Base-by-base conservation (phyloP, 1,140 invertebrate genomes). In the Drosophila lini region DNA sequence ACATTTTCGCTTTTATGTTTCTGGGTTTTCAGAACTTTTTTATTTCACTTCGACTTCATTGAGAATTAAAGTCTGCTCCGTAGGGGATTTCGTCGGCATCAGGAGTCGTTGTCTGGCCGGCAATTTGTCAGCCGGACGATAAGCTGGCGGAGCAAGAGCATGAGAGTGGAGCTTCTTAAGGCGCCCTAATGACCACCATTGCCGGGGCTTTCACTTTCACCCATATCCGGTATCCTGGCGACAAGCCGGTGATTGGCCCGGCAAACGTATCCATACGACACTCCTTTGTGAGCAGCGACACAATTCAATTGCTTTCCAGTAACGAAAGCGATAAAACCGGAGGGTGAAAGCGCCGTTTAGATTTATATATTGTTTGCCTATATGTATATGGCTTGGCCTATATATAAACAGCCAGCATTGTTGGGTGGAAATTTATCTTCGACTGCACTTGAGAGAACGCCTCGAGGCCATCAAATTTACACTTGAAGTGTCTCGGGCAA, bases 391-490 rank as follows among this genome's bases (percentile, higher is more conserved):
- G 68, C 68, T 32, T 71, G 65, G 68, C 68, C 68, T 81, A 70
- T 50, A 65, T 62, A 52, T 59, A 48, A 41, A 44, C 16, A n/a
- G 31, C 48, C 28, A 9, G 32, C 53, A 74, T 69, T 74, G 53
- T 63, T 74, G 78, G 69, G 60, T 74, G 61, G 41, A 74, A 75
- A 86, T 85, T 88, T 79, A 85, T 85, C 83, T 79, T 69, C 79
- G 82, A 85, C 81, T 82, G 83, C 73, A 82, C 79, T 86, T 73
- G 71, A 80, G 75, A 40, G 74, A 42, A 71, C 80, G 61, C 76
- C 76, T 77, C 11, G 67, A 81, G 70, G 59, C 74, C 78, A 76
- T 85, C 79, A 86, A 85, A 79, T 82, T 85, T 82, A 88, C 83
- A 85, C 83, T 85, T 68, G 59, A 82, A 79, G 75, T 79, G 82